Conservation (phyloP, 2,113 vertebrate genomes). For the Limnothrissa miodon region DNA sequence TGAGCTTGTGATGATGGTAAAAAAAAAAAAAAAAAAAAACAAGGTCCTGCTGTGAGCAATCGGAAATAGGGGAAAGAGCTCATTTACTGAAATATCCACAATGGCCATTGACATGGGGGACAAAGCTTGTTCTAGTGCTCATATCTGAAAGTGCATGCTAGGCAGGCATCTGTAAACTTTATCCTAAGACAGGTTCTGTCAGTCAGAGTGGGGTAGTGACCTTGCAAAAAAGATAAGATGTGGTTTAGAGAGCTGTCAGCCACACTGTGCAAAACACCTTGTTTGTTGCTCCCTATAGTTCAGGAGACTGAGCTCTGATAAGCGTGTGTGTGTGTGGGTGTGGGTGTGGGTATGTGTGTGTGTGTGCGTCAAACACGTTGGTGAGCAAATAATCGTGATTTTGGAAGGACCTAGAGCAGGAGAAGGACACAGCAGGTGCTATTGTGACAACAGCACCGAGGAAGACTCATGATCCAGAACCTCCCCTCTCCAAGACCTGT, state of each 20-base stretch:
- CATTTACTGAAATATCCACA: not conserved
- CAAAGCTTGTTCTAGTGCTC: not conserved
- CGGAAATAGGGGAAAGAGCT: too few species aligned
- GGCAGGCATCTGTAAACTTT: not conserved
- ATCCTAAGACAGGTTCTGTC: not conserved
- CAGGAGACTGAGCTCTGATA: not conserved
- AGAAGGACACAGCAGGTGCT: not conserved
- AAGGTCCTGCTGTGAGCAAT: not conserved
- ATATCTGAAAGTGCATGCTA: not conserved
- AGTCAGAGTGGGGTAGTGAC: slow-evolving; percentile 24
- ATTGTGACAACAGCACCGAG: not conserved
- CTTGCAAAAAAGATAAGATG: not conserved
- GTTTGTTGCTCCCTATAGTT: not conserved
- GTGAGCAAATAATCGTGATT: not conserved
- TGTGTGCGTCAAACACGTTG: not conserved
- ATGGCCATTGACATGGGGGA: not conserved
- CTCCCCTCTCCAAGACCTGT: not conserved
- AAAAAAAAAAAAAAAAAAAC: not conserved
- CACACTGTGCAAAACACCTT: not conserved
- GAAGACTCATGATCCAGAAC: not conserved
- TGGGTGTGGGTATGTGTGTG: not conserved
- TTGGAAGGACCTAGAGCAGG: not conserved
- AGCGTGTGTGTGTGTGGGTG: not conserved
- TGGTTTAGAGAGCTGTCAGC: not conserved
- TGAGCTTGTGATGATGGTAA: not conserved